Conservation (phyloP, 2,888 invertebrate genomes). For the Metopia argyrocephala region DNA sequence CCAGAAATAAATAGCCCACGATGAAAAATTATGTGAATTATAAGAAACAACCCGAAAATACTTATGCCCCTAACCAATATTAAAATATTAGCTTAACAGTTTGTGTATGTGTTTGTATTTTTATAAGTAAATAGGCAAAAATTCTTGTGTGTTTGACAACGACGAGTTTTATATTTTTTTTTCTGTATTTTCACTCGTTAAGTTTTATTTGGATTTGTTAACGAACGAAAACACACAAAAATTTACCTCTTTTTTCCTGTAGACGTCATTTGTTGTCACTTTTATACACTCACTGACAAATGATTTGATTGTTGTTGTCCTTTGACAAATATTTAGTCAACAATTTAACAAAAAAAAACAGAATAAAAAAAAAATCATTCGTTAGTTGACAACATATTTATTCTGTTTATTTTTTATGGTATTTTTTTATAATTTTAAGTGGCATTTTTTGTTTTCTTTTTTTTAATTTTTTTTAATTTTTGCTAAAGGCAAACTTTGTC, state of each 20-base stretch:
- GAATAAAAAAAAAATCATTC: constrained; percentile 27
- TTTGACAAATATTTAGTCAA: constrained; percentile 68
- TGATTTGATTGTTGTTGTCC: constrained; percentile 62
- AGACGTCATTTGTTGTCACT: constrained; percentile 27
- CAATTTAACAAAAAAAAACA: constrained; percentile 57
- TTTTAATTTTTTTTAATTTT: constrained; percentile 40
- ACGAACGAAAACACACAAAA: constrained; percentile 9
- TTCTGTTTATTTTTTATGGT: neutral
- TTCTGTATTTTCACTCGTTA: constrained; percentile 43
- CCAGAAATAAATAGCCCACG: too few species aligned
- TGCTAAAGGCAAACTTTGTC: too few species aligned
- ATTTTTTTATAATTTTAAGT: constrained; percentile 9
- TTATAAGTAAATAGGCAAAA: constrained; percentile 43
- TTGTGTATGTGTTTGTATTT: neutral
- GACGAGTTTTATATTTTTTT: neutral
- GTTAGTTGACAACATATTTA: constrained; percentile 59
- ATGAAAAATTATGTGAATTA: too few species aligned
- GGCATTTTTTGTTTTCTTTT: neutral
- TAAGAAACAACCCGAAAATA: neutral
- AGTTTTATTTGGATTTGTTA: constrained; percentile 41
- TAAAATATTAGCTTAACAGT: neutral
- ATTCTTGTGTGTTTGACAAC: constrained; percentile 57
- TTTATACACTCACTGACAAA: constrained; percentile 24
- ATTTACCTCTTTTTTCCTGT: constrained; percentile 38
- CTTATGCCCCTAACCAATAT: constrained; percentile 25